Percentiles rank a stretch among this genome's conserved stretches.
Evolutionary conservation across 2,113 vertebrate species (phyloP).

Genomic region (Pagrus major): DNA sequence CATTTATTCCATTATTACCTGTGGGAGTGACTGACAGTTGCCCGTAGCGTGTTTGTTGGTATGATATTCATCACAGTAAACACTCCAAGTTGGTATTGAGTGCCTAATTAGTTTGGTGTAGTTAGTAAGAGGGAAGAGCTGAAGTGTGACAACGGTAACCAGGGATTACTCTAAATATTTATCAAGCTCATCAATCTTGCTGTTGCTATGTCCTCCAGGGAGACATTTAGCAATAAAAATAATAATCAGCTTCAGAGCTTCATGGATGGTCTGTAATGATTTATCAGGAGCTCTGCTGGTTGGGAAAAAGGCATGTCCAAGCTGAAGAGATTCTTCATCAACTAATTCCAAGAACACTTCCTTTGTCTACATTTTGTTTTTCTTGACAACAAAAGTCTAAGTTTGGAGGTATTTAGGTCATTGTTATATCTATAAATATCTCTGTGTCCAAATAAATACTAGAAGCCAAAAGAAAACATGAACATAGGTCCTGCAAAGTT

Average conservation of each 20-base stretch:
- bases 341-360: constrained; percentile 1
- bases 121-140: constrained; percentile 1
- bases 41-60: constrained; percentile 32
- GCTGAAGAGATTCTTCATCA: not conserved
- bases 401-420: not conserved
- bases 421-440: constrained; percentile 33
- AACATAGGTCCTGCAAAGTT: too few species aligned
- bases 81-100: not conserved
- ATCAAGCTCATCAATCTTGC: constrained; percentile 62
- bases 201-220: constrained; percentile 68
- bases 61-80: constrained; percentile 22
- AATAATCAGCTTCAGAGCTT: constrained; percentile 32
- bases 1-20: constrained; percentile 19
- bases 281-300: constrained; percentile 42
- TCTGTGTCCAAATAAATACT: not conserved
- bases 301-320: constrained; percentile 4
- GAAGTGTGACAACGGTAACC: constrained; percentile 54
- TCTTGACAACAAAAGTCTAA: not conserved
- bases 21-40: constrained; percentile 38
- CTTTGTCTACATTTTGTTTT: not conserved
- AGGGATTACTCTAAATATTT: constrained; percentile 77
- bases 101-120: constrained; percentile 48
- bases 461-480: too few species aligned
- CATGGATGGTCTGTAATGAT: constrained; percentile 59
- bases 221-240: constrained; percentile 47